Base-by-base conservation (phyloP, 2,113 vertebrate species). In the Xyliphius kryptos region DNA sequence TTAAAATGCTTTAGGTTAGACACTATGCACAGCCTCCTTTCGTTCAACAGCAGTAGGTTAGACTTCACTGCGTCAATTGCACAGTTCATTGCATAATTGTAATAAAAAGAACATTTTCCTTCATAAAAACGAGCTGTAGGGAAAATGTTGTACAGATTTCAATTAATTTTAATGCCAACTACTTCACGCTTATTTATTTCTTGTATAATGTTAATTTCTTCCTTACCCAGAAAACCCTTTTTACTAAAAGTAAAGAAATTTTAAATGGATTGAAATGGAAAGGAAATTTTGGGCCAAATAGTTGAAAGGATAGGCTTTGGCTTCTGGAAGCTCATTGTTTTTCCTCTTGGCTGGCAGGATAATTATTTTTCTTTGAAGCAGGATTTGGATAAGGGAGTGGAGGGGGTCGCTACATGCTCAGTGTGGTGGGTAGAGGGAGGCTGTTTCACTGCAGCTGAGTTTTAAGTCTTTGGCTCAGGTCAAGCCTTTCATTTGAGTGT, bases 361-460 rank as follows among this genome's bases (percentile, higher is more conserved):
- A 75, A 79, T 81, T 82, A 61, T 62, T 52, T 59, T 32, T 51
- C 72, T 78, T 79, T 73, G 58, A 76, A 72, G 58, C 36, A 2
- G 49, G 56, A 50, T 52, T 74, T 69, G 20, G 50, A 56, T 54
- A 38, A 16, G 46, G 57, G 56, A 46, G 16, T 58, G 32, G 56
- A 38, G 20, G 46, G 57, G 50, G 14, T 61, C 59, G 66, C 66
- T n/a, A 70, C 68, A 43, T 57, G 64, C 48, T 65, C 59, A 17
- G 51, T 17, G 37, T 38, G 69, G 56, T 71, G 68, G 61, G 77
- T 66, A 73, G 73, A 75, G 74, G 37, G 52, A 57, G 56, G 5
- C 1, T 46, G 43, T 17, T 32, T 19, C 37, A 56, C 38, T 9
- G 7, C 47, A 22, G 41, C 58, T 49, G 37, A 67, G 57, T 53